Evolutionary conservation across 2,113 vertebrate genomes (phyloP), one percentile per base, ranked within the genome.

Genomic region (Oxygymnocypris stewartii): DNA sequence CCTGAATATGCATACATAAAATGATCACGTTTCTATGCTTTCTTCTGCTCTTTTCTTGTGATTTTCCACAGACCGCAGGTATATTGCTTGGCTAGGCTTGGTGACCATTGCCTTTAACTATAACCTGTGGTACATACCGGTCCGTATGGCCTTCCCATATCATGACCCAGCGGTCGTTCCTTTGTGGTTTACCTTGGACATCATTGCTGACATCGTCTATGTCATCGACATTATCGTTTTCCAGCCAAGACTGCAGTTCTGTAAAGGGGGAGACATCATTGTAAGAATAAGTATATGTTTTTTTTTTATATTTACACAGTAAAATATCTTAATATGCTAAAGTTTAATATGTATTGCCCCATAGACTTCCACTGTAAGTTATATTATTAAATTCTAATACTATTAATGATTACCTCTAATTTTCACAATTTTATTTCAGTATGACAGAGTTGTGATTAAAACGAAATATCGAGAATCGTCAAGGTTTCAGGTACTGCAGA

Each of bases 41-140:
- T 42, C 23, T 49, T 10, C 23, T 47, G 4, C 40, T 78, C 16
- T 76, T 69, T 79, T 57, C 51, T 11, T 35, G 3, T 82, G 85
- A 47, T 49, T 69, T 47, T 28, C 25, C 47, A 11, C 76, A 95
- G 98, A 98, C 90, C 95, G 87, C 0, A 84, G 87, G 28, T 99
- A 98, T 3, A 92, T 99, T 42, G 91, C 92, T 0, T 99, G 98
- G 98, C 94, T 99, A 7, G 92, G 95, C 74, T 0, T 98, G 2
- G 95, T 99, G 88, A 94, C 95, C 0, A 3, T 96, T 0, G 96
- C 97, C 83, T 96, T 96, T 13, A 97, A 97, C 81, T 99, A 98
- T 96, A 99, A 98, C 92, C 95, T 94, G 65, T 98, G 98, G 97
- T 91, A 97, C 20, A 89, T 96, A 20, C 97, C 97, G 0, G 92